Base-by-base conservation (phyloP, 2,888 invertebrate species). In the Athrips mouffetella region DNA sequence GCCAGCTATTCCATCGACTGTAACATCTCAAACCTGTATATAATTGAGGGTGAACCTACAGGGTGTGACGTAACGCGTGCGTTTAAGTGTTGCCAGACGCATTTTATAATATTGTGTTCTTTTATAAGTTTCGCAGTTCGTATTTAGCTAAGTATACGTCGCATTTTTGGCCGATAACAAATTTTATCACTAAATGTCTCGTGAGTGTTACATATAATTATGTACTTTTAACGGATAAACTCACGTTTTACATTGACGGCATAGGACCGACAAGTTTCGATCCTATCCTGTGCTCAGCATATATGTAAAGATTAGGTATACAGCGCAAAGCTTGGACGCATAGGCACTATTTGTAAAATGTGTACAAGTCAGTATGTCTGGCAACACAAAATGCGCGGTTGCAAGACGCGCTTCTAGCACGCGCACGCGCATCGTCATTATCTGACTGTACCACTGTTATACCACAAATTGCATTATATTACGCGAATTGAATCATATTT, bases 31-130 rank as follows among this genome's bases (percentile, higher is more conserved):
- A 35, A 35, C 35, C 35, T 35, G 35, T 35, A 35, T 7, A 35
- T 35, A 35, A 35, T 35, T 35, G 35, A 18, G 35, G 18, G 35
- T 35, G 35, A 35, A 35, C 35, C 35, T 10, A 15, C 35, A 27
- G 16, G 35, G 18, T 35, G 35, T 35, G 35, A 35, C 35, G 35
- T 35, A 35, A 35, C 35, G 16, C 35, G 35, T 10, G 16, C 16
- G 33, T 16, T 11, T 6, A 16, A 8, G 18, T 18, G 18, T 35
- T 35, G 18, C 35, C 35, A 35, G 35, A 35, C n/a, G n/a, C n/a
- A n/a, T n/a, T n/a, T n/a, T n/a, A n/a, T n/a, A n/a, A n/a, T n/a
- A n/a, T n/a, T n/a, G n/a, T n/a, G n/a, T n/a, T n/a, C n/a, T n/a
- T n/a, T n/a, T n/a, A n/a, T n/a, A n/a, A n/a, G n/a, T n/a, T n/a